phyloP scores from a whole-genome alignment of 2,113 vertebrate species.

The Hystrix cristata region DNA sequence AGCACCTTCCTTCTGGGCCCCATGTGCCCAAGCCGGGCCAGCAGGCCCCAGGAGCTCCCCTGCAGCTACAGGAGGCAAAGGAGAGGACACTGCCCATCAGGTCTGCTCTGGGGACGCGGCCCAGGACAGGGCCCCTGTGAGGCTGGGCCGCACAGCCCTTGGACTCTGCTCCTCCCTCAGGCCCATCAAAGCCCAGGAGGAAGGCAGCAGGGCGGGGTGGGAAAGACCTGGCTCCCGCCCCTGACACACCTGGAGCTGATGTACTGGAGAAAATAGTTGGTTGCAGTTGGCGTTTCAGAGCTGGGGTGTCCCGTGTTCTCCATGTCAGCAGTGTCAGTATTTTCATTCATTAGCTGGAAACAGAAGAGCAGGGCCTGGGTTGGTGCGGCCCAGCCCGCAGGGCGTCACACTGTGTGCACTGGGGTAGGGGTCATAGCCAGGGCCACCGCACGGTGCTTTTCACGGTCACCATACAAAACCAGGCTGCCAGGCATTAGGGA shows the following conservation, averaged over 20 bases:
- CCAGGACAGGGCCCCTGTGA: background rate
- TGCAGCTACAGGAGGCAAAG: background rate
- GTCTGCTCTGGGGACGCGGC: background rate
- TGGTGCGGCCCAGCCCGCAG: background rate
- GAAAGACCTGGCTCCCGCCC: background rate
- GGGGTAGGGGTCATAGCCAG: background rate
- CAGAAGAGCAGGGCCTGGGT: background rate
- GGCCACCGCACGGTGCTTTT: background rate
- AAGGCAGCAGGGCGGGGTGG: background rate
- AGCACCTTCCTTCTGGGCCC: too few species aligned
- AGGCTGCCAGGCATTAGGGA: fast-evolving
- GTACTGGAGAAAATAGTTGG: constrained; percentile 99
- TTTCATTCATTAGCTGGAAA: constrained; percentile 92
- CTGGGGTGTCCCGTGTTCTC: constrained; percentile 87
- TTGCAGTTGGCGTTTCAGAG: constrained; percentile 91
- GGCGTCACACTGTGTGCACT: fast-evolving
- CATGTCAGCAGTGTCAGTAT: constrained; percentile 87
- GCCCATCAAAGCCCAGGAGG: background rate
- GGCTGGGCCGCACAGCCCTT: background rate
- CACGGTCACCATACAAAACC: background rate
- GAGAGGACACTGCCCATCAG: background rate
- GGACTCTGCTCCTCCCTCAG: background rate
- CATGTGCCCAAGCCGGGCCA: too few species aligned
- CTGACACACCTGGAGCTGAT: constrained; percentile 94
- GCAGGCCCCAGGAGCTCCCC: too few species aligned